These are phyloP conservation scores for Sturmia bella DNA, from an alignment of 2,888 invertebrate genomes.

Conservation along the genomic window DNA sequence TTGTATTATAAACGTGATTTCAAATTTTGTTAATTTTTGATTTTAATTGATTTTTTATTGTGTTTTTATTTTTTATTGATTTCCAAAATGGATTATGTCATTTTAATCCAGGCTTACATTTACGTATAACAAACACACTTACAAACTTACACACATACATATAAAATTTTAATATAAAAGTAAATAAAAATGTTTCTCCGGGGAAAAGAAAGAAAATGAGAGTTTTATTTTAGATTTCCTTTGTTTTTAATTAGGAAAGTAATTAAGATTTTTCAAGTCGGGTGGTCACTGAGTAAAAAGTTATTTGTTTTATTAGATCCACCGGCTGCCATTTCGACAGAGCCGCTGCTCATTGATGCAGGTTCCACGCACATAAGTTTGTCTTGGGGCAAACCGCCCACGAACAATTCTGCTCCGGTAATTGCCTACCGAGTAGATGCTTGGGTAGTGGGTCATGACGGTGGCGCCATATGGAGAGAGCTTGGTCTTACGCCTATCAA, in stretches of 20 bases:
- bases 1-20: constrained; percentile 68
- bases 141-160: constrained; percentile 74
- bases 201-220: constrained; percentile 74
- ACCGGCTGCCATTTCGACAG: constrained; percentile 89
- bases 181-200: constrained; percentile 80
- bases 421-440: constrained; percentile 91
- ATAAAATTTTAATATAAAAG: constrained; percentile 69
- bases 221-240: constrained; percentile 71
- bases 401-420: constrained; percentile 88
- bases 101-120: constrained; percentile 67
- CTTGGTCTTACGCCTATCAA: constrained; percentile 90
- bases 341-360: constrained; percentile 90
- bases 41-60: constrained; percentile 43
- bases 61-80: constrained; percentile 45
- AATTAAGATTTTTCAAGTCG: not conserved
- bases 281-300: not conserved
- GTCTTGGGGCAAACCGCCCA: constrained; percentile 89
- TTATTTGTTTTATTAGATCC: constrained; percentile 84
- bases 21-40: constrained; percentile 53
- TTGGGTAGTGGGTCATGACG: constrained; percentile 90
- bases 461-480: constrained; percentile 92
- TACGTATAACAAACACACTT: constrained; percentile 51
- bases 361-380: constrained; percentile 92
- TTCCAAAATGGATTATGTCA: constrained; percentile 66
- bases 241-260: not conserved